These are phyloP conservation scores for Coptodon rendalli DNA, from an alignment of 2,113 vertebrate species.

Conservation along the genomic window DNA sequence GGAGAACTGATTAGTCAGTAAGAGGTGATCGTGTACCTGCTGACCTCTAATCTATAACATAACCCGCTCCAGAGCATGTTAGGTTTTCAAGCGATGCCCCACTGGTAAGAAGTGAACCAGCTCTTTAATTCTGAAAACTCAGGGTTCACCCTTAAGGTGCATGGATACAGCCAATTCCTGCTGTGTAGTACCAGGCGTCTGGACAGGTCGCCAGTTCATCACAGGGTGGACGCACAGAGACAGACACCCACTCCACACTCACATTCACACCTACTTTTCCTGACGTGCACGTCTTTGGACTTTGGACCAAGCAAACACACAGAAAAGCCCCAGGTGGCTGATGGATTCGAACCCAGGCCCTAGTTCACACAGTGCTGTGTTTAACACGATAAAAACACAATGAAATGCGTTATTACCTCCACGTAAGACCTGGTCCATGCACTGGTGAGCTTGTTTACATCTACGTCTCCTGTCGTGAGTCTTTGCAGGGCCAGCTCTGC, in stretches of 20 bases:
- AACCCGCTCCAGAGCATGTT: not conserved
- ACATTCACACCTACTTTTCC: not conserved
- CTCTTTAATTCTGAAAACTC: not conserved
- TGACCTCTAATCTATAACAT: not conserved
- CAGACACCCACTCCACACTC: not conserved
- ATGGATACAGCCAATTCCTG: not conserved
- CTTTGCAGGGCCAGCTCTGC: conserved; percentile 84
- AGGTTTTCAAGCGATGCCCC: not conserved
- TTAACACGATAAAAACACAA: not conserved
- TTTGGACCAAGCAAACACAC: not conserved
- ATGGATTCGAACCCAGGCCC: not conserved
- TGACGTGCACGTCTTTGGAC: not conserved
- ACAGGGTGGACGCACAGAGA: not conserved
- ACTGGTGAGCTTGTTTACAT: conserved; percentile 79
- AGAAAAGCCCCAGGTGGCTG: not conserved
- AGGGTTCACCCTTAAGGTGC: not conserved
- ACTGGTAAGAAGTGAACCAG: not conserved
- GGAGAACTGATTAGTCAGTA: not conserved
- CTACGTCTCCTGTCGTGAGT: conserved; percentile 76
- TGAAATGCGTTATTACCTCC: conserved; percentile 73
- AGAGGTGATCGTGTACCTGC: not conserved
- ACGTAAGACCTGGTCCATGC: conserved; percentile 85
- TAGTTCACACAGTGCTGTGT: not conserved
- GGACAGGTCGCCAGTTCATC: not conserved
- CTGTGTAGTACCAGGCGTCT: not conserved